phyloP scores from a whole-genome alignment of 2,888 invertebrate species.

The Apodemia mormo region DNA sequence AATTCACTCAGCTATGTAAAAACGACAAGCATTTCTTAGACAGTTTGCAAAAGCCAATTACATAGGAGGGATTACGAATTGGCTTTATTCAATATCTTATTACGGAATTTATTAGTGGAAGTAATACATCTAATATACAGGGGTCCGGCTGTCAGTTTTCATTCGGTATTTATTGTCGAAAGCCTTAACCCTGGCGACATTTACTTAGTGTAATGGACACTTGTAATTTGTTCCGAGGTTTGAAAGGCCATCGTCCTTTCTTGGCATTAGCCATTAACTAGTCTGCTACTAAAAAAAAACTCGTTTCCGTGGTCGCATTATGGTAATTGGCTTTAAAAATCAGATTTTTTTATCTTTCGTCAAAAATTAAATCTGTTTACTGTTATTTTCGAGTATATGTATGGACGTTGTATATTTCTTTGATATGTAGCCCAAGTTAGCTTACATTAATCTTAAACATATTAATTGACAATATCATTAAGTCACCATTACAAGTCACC shows the following conservation, averaged over 20 bases:
- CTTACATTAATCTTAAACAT: too few species aligned
- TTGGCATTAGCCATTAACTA: not conserved
- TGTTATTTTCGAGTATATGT: too few species aligned
- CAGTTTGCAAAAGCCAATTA: not conserved
- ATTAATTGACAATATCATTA: too few species aligned
- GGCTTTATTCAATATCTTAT: constrained; percentile 17
- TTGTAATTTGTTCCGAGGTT: not conserved
- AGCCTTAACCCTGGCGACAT: constrained; percentile 11
- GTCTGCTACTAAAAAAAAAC: not conserved
- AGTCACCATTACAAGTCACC: too few species aligned
- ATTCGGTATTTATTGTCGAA: constrained; percentile 8
- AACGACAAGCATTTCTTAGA: not conserved
- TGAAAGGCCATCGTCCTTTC: not conserved
- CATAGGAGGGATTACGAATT: not conserved
- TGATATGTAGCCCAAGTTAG: too few species aligned
- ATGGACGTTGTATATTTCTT: too few species aligned
- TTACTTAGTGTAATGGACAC: not conserved
- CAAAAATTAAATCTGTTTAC: too few species aligned
- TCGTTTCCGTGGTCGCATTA: too few species aligned
- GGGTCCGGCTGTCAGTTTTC: constrained; percentile 29
- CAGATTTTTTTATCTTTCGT: too few species aligned
- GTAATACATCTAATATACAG: constrained; percentile 52
- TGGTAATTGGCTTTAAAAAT: too few species aligned
- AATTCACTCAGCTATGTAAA: not conserved
- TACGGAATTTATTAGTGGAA: constrained; percentile 41